Conservation (phyloP, 2,113 vertebrate genomes). For the human (Homo sapiens) region DNA sequence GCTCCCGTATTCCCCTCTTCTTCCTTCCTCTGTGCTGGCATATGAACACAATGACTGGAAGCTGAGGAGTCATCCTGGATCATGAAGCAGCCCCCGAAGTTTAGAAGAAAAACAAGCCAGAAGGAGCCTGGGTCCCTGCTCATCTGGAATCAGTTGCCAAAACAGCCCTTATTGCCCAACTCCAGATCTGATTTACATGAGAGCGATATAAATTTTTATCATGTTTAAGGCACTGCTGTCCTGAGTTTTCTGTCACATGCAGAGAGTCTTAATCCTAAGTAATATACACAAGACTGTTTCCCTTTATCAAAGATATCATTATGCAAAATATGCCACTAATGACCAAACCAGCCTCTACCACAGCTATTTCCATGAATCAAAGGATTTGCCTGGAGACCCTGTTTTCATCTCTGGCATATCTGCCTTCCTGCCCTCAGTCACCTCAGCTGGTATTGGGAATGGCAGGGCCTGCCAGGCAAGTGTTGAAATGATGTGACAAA, state of each 20-base stretch:
- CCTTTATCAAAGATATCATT: neutral
- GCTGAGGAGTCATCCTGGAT: neutral
- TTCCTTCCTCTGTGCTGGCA: neutral
- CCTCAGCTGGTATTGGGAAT: neutral
- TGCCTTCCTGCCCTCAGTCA: neutral
- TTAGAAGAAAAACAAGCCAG: neutral
- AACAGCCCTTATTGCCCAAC: neutral
- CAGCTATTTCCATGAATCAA: neutral
- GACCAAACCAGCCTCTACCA: neutral
- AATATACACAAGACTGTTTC: neutral
- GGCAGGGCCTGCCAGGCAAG: neutral
- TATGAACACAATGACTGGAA: neutral
- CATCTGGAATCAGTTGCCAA: neutral
- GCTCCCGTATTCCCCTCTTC: neutral
- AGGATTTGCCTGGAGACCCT: neutral
- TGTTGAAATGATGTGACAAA: conserved; percentile 11
- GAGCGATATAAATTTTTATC: neutral
- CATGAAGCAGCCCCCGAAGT: neutral
- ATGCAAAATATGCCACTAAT: neutral
- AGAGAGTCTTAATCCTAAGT: neutral
- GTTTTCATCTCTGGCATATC: neutral
- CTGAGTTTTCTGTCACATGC: neutral
- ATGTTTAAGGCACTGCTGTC: neutral
- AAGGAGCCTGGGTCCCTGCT: neutral
- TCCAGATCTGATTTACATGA: neutral